Evolutionary conservation across 2,797 vertebrate genomes (phyloP).

Genomic region (Nasua narica): DNA sequence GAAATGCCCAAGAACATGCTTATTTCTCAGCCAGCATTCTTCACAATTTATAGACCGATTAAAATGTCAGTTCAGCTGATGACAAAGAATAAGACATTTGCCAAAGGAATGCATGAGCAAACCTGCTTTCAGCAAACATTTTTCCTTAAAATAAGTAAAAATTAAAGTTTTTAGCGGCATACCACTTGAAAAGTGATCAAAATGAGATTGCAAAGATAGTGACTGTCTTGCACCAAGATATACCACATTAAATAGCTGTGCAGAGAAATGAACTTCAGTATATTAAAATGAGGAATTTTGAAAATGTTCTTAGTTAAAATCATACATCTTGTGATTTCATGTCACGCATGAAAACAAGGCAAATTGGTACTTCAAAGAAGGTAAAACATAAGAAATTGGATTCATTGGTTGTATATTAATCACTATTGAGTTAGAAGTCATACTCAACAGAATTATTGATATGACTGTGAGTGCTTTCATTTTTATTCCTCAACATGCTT

Average conservation of each 20-base stretch:
- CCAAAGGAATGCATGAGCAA: conserved; percentile 50
- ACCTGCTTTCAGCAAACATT: conserved; percentile 47
- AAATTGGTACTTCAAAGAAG: conserved; percentile 20
- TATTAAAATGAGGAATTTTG: background rate
- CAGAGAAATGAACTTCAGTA: background rate
- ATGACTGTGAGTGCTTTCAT: background rate
- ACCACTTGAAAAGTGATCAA: background rate
- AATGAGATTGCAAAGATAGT: background rate
- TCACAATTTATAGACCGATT: conserved; percentile 11
- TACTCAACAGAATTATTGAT: conserved; percentile 30
- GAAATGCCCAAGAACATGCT: background rate
- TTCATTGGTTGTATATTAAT: conserved; percentile 12
- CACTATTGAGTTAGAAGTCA: background rate
- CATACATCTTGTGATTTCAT: background rate
- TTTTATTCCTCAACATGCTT: background rate
- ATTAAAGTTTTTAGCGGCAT: conserved; percentile 30
- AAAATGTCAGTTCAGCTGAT: conserved; percentile 70
- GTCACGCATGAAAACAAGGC: background rate
- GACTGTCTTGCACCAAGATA: background rate
- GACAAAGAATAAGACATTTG: conserved; percentile 54
- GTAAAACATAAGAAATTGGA: background rate
- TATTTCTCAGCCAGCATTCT: conserved; percentile 20
- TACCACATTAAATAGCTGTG: background rate
- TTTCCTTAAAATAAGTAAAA: conserved; percentile 48
- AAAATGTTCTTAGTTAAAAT: background rate